Conservation (phyloP, 2,797 vertebrate species). For the Dromococcyx pavoninus region DNA sequence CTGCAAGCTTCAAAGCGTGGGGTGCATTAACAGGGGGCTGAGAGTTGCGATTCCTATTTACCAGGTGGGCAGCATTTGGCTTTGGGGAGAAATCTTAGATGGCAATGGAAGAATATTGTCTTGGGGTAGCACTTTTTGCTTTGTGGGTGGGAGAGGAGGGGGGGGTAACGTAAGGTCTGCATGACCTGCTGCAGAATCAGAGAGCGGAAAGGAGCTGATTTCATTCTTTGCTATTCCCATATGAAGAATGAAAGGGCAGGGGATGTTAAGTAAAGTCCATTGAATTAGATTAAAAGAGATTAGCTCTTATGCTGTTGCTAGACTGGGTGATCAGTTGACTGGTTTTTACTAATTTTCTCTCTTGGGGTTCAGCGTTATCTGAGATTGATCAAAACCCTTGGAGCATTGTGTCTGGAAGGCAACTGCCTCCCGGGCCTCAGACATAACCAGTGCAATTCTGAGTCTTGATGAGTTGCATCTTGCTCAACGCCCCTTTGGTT, state of each 20-base stretch:
- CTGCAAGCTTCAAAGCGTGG: neutral
- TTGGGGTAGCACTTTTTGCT: neutral
- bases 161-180: neutral
- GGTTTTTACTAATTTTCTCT: constrained; percentile 42
- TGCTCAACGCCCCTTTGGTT: constrained; percentile 10
- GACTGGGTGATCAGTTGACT: constrained; percentile 15
- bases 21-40: neutral
- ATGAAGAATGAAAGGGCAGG: constrained; percentile 22
- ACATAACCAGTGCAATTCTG: constrained; percentile 29
- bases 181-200: neutral
- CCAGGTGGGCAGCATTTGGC: neutral
- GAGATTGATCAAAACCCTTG: constrained; percentile 40
- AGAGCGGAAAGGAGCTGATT: constrained; percentile 33
- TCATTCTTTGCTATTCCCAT: neutral
- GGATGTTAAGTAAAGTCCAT: constrained; percentile 36
- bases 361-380: constrained; percentile 34
- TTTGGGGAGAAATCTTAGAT: neutral
- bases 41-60: neutral
- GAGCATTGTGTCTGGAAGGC: constrained; percentile 46
- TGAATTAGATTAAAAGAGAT: constrained; percentile 32
- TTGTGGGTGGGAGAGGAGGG: neutral
- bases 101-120: neutral
- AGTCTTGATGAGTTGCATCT: constrained; percentile 40
- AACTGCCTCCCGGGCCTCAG: neutral
- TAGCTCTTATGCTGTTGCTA: neutral